A percentile compares a stretch with the other conserved stretches of the same genome.
phyloP scores from a whole-genome alignment of 2,888 invertebrate species.

The Drosophila anomalata region DNA sequence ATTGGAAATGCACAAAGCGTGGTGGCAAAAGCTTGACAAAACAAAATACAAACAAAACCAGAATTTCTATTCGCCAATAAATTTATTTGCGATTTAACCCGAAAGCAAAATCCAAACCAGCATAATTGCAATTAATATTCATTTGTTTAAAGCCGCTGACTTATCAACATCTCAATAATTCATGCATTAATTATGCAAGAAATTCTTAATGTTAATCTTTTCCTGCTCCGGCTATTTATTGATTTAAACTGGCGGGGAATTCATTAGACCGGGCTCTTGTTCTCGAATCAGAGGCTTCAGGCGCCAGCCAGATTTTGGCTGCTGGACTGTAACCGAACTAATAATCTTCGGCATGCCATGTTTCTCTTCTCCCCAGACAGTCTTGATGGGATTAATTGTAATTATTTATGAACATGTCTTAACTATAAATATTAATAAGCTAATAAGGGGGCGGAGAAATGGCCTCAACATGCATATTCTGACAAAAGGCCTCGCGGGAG shows the following conservation, averaged over 20 bases:
- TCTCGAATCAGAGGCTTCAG: constrained; percentile 2
- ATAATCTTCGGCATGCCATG: constrained; percentile 42
- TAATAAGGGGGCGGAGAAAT: constrained; percentile 6
- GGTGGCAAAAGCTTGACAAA: constrained; percentile 20
- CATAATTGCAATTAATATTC: constrained; percentile 32
- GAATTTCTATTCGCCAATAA: background rate
- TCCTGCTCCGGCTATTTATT: constrained; percentile 33
- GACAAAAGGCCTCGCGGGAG: constrained; percentile 28
- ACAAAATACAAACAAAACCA: background rate
- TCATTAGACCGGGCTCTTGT: constrained; percentile 23
- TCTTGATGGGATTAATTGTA: constrained; percentile 35
- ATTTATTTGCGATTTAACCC: background rate
- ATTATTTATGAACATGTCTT: constrained; percentile 40
- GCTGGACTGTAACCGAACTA: constrained; percentile 47
- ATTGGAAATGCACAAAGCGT: constrained; percentile 70
- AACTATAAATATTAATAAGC: constrained; percentile 49
- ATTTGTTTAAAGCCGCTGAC: constrained; percentile 20
- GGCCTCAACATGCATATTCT: constrained; percentile 33
- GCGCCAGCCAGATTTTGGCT: constrained; percentile 38
- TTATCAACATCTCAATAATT: constrained; percentile 34
- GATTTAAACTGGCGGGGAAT: constrained; percentile 28
- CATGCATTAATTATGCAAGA: constrained; percentile 34
- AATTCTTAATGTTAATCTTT: constrained; percentile 32
- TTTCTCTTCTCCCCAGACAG: constrained; percentile 15
- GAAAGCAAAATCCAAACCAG: background rate